phyloP scores from a whole-genome alignment of 2,113 vertebrate species.

The Sisor rabdophorus region DNA sequence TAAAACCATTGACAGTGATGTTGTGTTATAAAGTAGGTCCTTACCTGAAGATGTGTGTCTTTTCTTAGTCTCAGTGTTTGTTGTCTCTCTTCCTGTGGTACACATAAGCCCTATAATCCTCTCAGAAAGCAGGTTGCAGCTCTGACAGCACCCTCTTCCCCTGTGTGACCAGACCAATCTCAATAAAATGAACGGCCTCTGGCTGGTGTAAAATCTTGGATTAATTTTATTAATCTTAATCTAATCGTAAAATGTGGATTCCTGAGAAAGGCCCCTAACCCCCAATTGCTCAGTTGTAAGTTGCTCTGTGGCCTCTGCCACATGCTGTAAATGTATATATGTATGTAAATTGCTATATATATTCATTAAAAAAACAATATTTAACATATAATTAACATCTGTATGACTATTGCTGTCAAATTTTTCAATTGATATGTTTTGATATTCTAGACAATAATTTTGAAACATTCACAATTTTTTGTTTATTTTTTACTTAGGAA shows the following conservation, averaged over 20 bases:
- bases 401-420: too few species aligned
- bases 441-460: background rate
- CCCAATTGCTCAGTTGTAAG: slow-evolving; percentile 33
- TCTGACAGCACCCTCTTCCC: slow-evolving; percentile 57
- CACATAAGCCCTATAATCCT: slow-evolving; percentile 74
- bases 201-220: slow-evolving; percentile 4
- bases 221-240: too few species aligned
- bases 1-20: background rate
- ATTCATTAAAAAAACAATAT: too few species aligned
- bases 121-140: slow-evolving; percentile 54
- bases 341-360: too few species aligned
- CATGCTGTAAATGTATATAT: too few species aligned
- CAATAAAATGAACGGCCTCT: slow-evolving; percentile 55
- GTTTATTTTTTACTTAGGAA: background rate
- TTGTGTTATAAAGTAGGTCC: background rate
- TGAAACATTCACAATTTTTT: background rate
- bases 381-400: too few species aligned
- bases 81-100: slow-evolving; percentile 66
- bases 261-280: background rate
- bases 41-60: slow-evolving; percentile 33
- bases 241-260: background rate
- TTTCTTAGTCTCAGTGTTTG: slow-evolving; percentile 65
- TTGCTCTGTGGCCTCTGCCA: too few species aligned
- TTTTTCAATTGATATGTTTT: background rate
- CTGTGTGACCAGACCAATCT: slow-evolving; percentile 58